A percentile compares a stretch with the other conserved stretches of the same genome.
Evolutionary conservation across 1,140 invertebrate genomes (phyloP).

Genomic region (Colletes gigas): DNA sequence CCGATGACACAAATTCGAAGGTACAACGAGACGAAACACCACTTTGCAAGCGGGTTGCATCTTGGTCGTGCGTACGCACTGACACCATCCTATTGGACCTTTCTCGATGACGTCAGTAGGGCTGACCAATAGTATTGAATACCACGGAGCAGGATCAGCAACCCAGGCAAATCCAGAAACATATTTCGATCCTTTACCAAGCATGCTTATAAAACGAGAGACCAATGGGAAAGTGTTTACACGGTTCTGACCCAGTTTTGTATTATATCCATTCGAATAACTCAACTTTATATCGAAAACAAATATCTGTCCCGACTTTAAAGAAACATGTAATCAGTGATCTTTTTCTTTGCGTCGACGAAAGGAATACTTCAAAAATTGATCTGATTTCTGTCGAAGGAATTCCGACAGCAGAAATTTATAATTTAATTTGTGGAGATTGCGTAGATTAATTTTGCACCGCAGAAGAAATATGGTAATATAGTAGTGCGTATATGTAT

Average conservation of each 20-base stretch:
- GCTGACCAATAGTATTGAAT: constrained; percentile 23
- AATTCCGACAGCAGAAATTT: too few relatives aligned
- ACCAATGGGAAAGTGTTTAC: constrained; percentile 3
- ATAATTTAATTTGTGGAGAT: too few relatives aligned
- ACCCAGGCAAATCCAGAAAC: background rate
- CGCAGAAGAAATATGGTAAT: background rate
- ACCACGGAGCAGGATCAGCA: background rate
- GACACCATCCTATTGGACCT: constrained; percentile 35
- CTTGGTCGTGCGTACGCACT: constrained; percentile 6
- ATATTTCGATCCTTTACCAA: constrained; percentile 2
- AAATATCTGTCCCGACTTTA: background rate
- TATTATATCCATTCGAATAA: background rate
- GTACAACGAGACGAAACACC: background rate
- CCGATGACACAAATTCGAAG: constrained; percentile 7
- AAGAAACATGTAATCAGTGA: too few relatives aligned
- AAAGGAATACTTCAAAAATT: background rate
- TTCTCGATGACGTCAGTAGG: constrained; percentile 26
- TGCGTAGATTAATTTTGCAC: background rate
- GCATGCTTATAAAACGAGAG: background rate
- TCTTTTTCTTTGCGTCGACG: too few relatives aligned
- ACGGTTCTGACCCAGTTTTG: background rate
- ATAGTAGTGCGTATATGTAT: too few relatives aligned
- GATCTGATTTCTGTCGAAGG: too few relatives aligned
- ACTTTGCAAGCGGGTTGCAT: background rate
- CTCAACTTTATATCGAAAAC: background rate